These are phyloP conservation scores for Eumerus sabulonum DNA, from an alignment of 2,888 invertebrate species.

Conservation along the genomic window DNA sequence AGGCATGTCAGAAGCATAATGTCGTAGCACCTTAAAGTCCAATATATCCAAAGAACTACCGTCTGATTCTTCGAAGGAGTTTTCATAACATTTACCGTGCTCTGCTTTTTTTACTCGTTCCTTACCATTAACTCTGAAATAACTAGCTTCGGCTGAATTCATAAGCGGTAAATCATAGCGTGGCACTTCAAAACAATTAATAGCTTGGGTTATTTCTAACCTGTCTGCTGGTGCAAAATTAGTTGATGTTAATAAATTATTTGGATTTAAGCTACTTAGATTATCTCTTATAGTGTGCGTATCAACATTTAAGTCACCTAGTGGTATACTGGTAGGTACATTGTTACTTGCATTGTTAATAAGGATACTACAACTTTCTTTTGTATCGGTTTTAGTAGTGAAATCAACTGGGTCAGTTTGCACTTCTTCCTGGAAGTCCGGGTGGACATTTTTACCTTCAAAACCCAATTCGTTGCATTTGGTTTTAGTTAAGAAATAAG, in stretches of 20 bases:
- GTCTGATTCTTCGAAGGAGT: constrained; percentile 2
- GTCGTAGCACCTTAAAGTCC: background rate
- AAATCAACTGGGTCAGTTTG: constrained; percentile 71
- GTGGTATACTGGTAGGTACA: too few species aligned
- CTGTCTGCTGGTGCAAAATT: constrained; percentile 60
- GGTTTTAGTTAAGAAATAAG: constrained; percentile 45
- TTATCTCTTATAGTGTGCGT: background rate
- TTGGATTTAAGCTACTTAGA: constrained; percentile 32
- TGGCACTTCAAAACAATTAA: constrained; percentile 65
- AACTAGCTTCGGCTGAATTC: constrained; percentile 62
- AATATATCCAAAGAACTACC: too few species aligned
- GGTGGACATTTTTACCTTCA: constrained; percentile 27
- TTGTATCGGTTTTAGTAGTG: constrained; percentile 71
- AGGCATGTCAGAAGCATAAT: constrained; percentile 64
- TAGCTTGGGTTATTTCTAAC: constrained; percentile 60
- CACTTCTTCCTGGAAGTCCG: constrained; percentile 74
- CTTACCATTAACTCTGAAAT: constrained; percentile 48
- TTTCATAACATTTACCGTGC: background rate
- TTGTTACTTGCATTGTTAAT: constrained; percentile 54
- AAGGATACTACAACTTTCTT: background rate
- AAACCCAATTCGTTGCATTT: background rate
- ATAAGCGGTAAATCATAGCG: constrained; percentile 64
- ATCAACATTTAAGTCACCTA: constrained; percentile 28
- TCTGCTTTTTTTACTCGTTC: constrained; percentile 15
- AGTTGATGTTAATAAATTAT: constrained; percentile 64